Base-by-base conservation (phyloP, 2,797 vertebrate species). In the Centropyge bicolor region DNA sequence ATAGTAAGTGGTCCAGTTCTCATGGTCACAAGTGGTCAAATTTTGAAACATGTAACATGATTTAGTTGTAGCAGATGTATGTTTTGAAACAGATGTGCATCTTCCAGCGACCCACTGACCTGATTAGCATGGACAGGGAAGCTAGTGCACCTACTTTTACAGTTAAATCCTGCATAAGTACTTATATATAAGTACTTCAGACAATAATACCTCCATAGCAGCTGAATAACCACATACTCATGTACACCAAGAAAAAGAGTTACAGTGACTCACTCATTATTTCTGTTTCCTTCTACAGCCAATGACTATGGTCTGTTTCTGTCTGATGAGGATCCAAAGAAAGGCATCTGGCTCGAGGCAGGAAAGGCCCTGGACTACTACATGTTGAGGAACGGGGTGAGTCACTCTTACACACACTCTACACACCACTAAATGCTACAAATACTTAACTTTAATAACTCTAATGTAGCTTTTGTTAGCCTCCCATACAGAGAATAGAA, bases 341-440 rank as follows among this genome's bases (percentile, higher is more conserved):
- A 99, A 90, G 98, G 98, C 40, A 99, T 99, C 88, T 99, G 98
- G 98, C 93, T 99, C 83, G 98, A 99, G 86, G 96, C 98, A 4
- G 98, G 97, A 75, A 99, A 99, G 92, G 97, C 98, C 57, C 91
- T 99, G 92, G 98, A 99, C 93, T 99, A 99, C 93, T 99, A 99
- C 93, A 99, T 99, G 98, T 94, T 99, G 86, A 97, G 98, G 83
- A 99, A 98, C 83, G 98, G 98, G 94, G 98, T 99, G 84, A 95
- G 96, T 93, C 57, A 74, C 17, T 51, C 48, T 63, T 1, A 3
- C 69, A 67, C 36, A 81, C 31, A 52, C 61, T 59, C 38, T n/a
- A 59, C 5, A 46, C 46, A 35, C 7, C 11, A 35, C 14, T 16
- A 38, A 41, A 46, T 51, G 24, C 27, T 19, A 46, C n/a, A 54